A percentile compares a stretch with the other conserved stretches of the same genome.
Evolutionary conservation across 1,140 invertebrate genomes (phyloP).

Genomic region (Chlorops oryzae): DNA sequence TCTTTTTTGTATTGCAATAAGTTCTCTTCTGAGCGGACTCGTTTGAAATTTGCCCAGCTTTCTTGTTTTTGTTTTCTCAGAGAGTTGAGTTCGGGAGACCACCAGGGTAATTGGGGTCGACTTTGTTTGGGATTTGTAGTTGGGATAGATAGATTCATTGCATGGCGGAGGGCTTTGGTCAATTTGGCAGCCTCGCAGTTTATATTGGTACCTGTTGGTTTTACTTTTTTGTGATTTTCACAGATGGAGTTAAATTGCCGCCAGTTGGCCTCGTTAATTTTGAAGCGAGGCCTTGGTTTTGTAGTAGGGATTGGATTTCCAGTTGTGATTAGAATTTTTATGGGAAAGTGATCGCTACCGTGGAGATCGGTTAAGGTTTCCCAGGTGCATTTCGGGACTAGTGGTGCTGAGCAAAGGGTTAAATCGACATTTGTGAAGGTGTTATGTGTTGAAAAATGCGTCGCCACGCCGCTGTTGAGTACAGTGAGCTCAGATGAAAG

Average conservation of each 20-base stretch:
- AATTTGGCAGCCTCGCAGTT: constrained; percentile 1
- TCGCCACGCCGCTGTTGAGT: constrained; percentile 5
- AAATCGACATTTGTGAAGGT: constrained; percentile 11
- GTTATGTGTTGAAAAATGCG: constrained; percentile 11
- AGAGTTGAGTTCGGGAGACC: constrained; percentile 1
- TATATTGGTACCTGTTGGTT: constrained; percentile 1
- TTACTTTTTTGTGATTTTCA: neutral
- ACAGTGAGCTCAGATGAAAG: constrained; percentile 1
- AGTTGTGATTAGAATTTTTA: constrained; percentile 3
- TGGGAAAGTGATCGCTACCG: constrained; percentile 12
- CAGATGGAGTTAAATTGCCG: neutral
- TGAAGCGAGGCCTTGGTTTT: constrained; percentile 8
- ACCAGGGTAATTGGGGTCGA: constrained; percentile 2
- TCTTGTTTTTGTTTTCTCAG: constrained; percentile 10
- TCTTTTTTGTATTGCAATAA: neutral
- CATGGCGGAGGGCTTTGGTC: constrained; percentile 5
- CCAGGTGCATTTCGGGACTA: constrained; percentile 10
- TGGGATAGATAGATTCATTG: constrained; percentile 11
- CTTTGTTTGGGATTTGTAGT: constrained; percentile 3
- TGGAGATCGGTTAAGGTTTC: neutral
- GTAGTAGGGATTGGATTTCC: neutral
- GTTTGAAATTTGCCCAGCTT: constrained; percentile 4
- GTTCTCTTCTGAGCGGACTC: neutral
- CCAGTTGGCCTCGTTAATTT: constrained; percentile 13
- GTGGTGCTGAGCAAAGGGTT: constrained; percentile 3